Conservation (phyloP, 2,888 invertebrate species). For the Eupithecia abbreviata region DNA sequence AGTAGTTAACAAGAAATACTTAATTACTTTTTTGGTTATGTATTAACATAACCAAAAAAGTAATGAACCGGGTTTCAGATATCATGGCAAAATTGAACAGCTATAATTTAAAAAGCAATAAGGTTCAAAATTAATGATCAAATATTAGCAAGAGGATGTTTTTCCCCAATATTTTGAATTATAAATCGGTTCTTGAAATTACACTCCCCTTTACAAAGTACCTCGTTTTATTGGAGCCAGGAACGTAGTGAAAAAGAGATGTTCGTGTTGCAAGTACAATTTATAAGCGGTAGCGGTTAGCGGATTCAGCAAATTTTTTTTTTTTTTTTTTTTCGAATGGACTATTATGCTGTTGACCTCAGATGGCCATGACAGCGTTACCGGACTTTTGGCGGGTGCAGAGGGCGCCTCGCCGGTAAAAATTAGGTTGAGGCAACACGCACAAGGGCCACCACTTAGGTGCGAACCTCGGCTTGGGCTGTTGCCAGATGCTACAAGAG, state of each 20-base stretch:
- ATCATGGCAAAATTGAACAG: conserved; percentile 2
- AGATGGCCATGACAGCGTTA: no score
- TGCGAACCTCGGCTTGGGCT: no score
- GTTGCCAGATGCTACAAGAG: no score
- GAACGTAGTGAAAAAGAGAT: conserved; percentile 19
- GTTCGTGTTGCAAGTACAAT: background rate
- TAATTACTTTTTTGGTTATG: no score
- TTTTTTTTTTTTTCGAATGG: no score
- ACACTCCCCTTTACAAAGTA: conserved; percentile 35
- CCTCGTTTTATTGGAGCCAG: conserved; percentile 12
- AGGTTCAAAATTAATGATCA: conserved; percentile 14
- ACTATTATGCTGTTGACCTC: no score
- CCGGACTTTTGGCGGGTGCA: no score
- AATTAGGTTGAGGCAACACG: no score
- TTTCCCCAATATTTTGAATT: conserved; percentile 48
- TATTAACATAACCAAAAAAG: conserved; percentile 11
- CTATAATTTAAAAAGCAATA: conserved; percentile 18
- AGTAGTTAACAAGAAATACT: background rate
- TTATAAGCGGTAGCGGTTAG: conserved; percentile 9
- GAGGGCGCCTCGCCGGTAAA: no score
- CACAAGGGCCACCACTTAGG: no score
- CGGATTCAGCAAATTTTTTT: background rate
- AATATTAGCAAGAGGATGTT: conserved; percentile 11
- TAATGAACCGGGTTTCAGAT: background rate
- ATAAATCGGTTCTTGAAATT: conserved; percentile 59